Base-by-base conservation (phyloP, 2,797 vertebrate genomes). In the Sebastes taczanowskii region DNA sequence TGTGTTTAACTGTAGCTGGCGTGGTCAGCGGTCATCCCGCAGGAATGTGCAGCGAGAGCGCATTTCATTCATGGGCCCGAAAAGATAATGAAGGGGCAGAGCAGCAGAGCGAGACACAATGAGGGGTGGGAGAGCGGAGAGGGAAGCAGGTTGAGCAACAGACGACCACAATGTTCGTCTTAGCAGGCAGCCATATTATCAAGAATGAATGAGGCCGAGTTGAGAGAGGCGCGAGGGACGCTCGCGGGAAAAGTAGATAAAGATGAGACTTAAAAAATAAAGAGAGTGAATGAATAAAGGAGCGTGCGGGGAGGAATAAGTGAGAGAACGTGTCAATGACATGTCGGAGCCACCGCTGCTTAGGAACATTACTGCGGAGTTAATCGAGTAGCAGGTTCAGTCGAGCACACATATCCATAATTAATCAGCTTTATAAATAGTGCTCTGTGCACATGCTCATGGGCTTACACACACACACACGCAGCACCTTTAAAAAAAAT, bases 401-500 rank as follows among this genome's bases (percentile, higher is more conserved):
- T 81, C 62, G 81, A 93, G 88, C 90, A 89, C 87, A 91, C 73
- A 78, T 77, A 92, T 93, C 81, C 85, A 92, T 92, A 92, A 92
- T 90, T 91, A 91, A 94, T 91, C 84, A 88, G 88, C 86, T 91
- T 93, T 84, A 93, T 89, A 93, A 92, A 94, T 89, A 92, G 86
- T 80, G 83, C 74, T 86, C 75, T 20, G n/a, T 65, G 69, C 85
- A 77, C 78, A 81, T 14, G 76, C 81, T 77, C 81, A 30, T 18
- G 38, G 60, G 49, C 73, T 53, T 23, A 18, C 65, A 38, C 71
- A 59, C 52, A 29, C 74, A 60, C n/a, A 59, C n/a, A 25, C 2
- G 20, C 38, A 53, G 14, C 22, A 49, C 8, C 11, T 27, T 74
- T 22, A 77, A 72, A 77, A 81, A 75, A 75, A 78, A 67, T 25